Evolutionary conservation across 2,888 invertebrate species (phyloP), one percentile per base, ranked within the genome.

Genomic region (Helicoverpa assulta): DNA sequence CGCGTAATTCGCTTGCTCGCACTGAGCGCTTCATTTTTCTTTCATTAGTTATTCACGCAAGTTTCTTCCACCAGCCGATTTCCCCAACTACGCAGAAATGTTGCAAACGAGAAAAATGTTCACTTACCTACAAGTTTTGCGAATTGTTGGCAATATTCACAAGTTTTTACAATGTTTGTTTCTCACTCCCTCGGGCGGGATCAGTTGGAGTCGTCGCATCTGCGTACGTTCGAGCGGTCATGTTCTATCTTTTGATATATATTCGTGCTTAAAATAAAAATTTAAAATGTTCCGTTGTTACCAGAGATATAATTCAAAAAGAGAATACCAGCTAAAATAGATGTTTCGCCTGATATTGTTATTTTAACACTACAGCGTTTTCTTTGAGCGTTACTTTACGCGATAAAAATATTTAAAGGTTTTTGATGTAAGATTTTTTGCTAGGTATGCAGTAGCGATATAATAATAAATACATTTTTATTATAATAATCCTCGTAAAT

Each of bases 91-190:
- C 68, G 65, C 73, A 73, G 73, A 80, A 83, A 87, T 87, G 83
- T 89, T 86, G 73, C 84, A 85, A 89, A 89, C 77, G 84, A 85
- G 86, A 88, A 88, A 89, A 88, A 88, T 87, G 84, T 83, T 89
- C 86, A 87, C 88, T 90, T 89, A 90, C 87, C 84, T 88, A 86
- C 86, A 90, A 91, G 83, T 90, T 78, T 90, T 81, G 86, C 83
- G 90, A 90, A 91, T 90, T 91, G 90, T 90, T 89, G 84, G 89
- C 88, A 89, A 90, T 90, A 89, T 90, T 90, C 87, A 86, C 89
- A 90, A 92, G 88, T 93, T 93, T 93, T 92, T 93, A 90, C 92
- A 88, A 89, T 90, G 89, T 91, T 92, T 90, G 89, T 90, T 89
- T 87, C 89, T 85, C 76, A 56, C 80, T 83, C 84, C 88, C 86